phyloP scores from a whole-genome alignment of 2,113 vertebrate species.

The Nannospalax galili region DNA sequence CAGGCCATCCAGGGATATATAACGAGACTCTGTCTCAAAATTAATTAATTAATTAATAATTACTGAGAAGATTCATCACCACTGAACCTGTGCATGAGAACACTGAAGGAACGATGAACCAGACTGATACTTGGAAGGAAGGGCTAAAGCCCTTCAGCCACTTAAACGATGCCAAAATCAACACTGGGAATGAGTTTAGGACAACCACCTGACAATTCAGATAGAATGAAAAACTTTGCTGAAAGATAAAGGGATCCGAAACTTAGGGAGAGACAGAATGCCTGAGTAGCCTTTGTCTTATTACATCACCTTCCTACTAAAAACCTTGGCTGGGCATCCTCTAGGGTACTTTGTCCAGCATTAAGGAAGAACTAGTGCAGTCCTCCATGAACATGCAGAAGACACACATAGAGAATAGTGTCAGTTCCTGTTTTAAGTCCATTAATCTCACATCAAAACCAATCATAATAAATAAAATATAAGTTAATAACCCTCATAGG shows the following conservation, averaged over 20 bases:
- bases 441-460: conserved; percentile 3
- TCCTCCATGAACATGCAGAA: neutral
- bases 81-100: neutral
- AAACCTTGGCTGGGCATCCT: neutral
- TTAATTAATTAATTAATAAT: neutral
- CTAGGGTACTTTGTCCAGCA: neutral
- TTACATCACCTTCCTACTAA: neutral
- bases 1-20: too few species aligned
- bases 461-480: neutral
- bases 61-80: neutral
- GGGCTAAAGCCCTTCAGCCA: neutral
- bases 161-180: neutral
- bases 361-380: neutral
- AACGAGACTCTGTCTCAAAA: too few species aligned
- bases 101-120: neutral
- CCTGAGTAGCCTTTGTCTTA: neutral
- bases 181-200: too few species aligned
- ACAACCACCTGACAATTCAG: neutral
- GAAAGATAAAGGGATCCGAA: neutral
- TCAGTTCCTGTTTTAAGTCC: neutral
- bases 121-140: neutral
- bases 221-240: neutral
- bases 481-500: neutral
- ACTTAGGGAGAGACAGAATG: neutral
- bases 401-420: neutral